Base-by-base conservation (phyloP, 2,888 invertebrate species). In the Cremastinae sp. region DNA sequence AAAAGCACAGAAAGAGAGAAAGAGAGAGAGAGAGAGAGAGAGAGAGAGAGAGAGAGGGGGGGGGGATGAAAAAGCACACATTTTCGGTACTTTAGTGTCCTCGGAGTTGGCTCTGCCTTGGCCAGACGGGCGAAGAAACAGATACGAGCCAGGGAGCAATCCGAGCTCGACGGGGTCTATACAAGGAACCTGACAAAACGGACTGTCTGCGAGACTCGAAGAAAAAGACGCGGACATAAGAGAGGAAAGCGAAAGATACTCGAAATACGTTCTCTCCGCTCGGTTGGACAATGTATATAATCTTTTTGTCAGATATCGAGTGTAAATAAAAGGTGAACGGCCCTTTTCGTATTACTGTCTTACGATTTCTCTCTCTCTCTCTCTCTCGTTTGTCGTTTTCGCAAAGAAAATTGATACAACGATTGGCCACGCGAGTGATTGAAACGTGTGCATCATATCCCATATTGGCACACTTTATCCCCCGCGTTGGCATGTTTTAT, bases 51-150 rank as follows among this genome's bases (percentile, higher is more conserved):
- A n/a, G n/a, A n/a, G n/a, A n/a, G n/a, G n/a, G n/a, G n/a, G n/a
- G n/a, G n/a, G n/a, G n/a, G n/a, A n/a, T n/a, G n/a, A 28, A 28
- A 28, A 38, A 28, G 38, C 28, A 28, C 28, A 28, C 28, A 28
- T 28, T 28, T 71, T 56, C 71, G 56, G 49, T 49, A 49, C 64
- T 71, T 64, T 56, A 54, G 62, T 56, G 56, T 58, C 47, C 10
- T 10, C 28, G 28, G 28, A 2, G 28, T n/a, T n/a, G n/a, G n/a
- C n/a, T 2, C 28, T 28, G 28, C 5, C 28, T 28, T 28, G 28
- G 28, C 28, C 28, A 28, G 2, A 5, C 28, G 28, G 2, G 28
- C 28, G 28, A 28, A 28, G 28, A 28, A 28, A 28, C 28, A 28
- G 28, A 28, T 28, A 28, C 28, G 28, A 28, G 28, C 28, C 28